Percentiles rank a stretch among this genome's conserved stretches.
Conservation (phyloP, 53 echinoderm and acorn worm species). For the Echinometra lucunter region DNA sequence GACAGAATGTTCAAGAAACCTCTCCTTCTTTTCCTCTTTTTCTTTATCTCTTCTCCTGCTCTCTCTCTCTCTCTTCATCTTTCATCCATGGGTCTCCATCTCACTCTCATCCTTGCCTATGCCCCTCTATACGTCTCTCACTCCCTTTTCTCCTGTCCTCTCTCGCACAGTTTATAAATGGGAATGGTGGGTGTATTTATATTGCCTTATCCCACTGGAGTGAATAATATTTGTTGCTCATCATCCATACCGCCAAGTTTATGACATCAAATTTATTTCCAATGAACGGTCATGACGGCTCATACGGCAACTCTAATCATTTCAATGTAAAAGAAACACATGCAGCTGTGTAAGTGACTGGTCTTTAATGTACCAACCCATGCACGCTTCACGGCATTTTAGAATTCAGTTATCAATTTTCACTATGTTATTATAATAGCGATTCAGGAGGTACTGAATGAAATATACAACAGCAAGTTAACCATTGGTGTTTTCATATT, state of each 20-base stretch:
- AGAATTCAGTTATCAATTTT: not conserved
- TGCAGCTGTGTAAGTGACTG: no score
- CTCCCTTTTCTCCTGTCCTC: not conserved
- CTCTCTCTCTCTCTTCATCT: not conserved
- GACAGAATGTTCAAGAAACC: no score
- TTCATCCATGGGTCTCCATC: no score
- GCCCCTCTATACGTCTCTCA: no score
- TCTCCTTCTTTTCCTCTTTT: no score
- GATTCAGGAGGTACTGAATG: not conserved
- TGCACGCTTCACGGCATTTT: not conserved
- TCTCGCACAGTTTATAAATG: not conserved
- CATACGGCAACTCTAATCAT: not conserved
- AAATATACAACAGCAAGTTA: not conserved
- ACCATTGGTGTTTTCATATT: not conserved
- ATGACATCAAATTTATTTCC: not conserved
- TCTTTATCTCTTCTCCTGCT: no score
- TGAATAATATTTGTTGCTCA: not conserved
- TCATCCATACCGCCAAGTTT: not conserved
- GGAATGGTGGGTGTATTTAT: not conserved
- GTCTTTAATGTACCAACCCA: not conserved
- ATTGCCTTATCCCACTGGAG: not conserved
- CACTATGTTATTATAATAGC: not conserved
- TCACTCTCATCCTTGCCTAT: no score
- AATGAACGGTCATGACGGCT: not conserved
- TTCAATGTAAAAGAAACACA: no score